Percentiles rank a stretch among this genome's conserved stretches.
Evolutionary conservation across 2,797 vertebrate species (phyloP).

Genomic region (Microcaecilia unicolor): DNA sequence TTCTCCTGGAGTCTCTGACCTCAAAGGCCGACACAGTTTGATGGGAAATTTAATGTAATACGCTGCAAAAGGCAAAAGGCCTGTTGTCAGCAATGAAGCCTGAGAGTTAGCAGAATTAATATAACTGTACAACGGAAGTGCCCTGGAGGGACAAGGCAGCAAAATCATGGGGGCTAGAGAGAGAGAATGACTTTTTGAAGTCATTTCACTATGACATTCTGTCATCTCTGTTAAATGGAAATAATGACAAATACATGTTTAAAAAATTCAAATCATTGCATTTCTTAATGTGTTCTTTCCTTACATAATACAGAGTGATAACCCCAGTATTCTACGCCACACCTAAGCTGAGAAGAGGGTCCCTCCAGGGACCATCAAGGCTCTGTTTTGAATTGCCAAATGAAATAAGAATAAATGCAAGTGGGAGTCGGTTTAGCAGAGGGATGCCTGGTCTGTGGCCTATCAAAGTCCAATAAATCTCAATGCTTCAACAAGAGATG

Average conservation of each 20-base stretch:
- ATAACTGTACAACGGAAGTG: constrained; percentile 63
- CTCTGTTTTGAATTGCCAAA: constrained; percentile 67
- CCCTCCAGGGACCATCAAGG: constrained; percentile 56
- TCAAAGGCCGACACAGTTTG: constrained; percentile 70
- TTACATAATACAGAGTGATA: constrained; percentile 92
- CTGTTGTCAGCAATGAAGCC: constrained; percentile 80
- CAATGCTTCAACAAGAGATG: constrained; percentile 81
- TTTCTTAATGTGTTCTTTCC: constrained; percentile 66
- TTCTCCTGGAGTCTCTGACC: constrained; percentile 61
- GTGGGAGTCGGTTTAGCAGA: constrained; percentile 81
- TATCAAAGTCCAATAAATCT: constrained; percentile 91
- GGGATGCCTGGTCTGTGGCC: constrained; percentile 81
- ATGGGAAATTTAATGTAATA: constrained; percentile 75
- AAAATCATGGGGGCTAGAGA: constrained; percentile 49
- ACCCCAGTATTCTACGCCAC: constrained; percentile 59
- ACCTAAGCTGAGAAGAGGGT: constrained; percentile 53
- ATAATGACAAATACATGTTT: no score
- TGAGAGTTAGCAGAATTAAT: constrained; percentile 70
- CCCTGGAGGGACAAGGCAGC: constrained; percentile 56
- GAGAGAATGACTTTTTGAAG: constrained; percentile 64
- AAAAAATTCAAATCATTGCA: constrained; percentile 64
- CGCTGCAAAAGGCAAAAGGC: constrained; percentile 68
- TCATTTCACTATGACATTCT: constrained; percentile 63
- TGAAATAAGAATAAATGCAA: constrained; percentile 90
- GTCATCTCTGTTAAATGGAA: constrained; percentile 73